Conservation (phyloP, 2,113 vertebrate species). For the Syngnathus typhle region DNA sequence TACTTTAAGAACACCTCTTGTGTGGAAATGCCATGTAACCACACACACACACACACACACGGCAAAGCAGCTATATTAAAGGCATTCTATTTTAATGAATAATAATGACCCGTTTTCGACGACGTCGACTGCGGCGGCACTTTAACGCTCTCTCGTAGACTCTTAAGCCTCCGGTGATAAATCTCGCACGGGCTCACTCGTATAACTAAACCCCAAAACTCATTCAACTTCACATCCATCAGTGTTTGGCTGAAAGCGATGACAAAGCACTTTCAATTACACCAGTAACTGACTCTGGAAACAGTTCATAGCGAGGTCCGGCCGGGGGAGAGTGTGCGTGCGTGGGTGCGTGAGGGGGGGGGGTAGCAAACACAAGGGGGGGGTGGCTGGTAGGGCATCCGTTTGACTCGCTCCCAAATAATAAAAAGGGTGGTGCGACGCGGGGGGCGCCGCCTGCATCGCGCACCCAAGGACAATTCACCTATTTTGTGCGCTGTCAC, state of each 20-base stretch:
- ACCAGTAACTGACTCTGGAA: slow-evolving; percentile 77
- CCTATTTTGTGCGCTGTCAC: slow-evolving; percentile 73
- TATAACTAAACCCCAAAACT: slow-evolving; percentile 87
- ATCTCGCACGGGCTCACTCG: slow-evolving; percentile 76
- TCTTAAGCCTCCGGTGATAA: slow-evolving; percentile 77
- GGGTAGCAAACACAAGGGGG: slow-evolving; percentile 48
- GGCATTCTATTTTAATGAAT: slow-evolving; percentile 68
- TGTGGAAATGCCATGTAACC: background rate
- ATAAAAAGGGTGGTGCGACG: slow-evolving; percentile 67
- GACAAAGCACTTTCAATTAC: slow-evolving; percentile 85
- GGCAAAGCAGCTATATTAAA: slow-evolving; percentile 57
- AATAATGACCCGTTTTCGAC: slow-evolving; percentile 70
- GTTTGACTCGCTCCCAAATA: slow-evolving; percentile 68
- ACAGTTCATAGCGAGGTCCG: slow-evolving; percentile 76
- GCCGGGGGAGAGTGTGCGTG: slow-evolving; percentile 29
- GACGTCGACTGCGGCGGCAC: slow-evolving; percentile 68
- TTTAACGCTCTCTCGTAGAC: slow-evolving; percentile 77
- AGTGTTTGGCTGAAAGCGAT: slow-evolving; percentile 83
- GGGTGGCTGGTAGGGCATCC: slow-evolving; percentile 64
- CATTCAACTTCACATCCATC: slow-evolving; percentile 89
- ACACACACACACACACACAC: slow-evolving; percentile 7
- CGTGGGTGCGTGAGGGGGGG: slow-evolving; percentile 15
- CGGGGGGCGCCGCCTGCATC: slow-evolving; percentile 54
- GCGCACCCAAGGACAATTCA: slow-evolving; percentile 70
- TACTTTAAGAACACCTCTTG: slow-evolving; percentile 17